Base-by-base conservation (phyloP, 2,797 vertebrate genomes). In the Danio tinwini region DNA sequence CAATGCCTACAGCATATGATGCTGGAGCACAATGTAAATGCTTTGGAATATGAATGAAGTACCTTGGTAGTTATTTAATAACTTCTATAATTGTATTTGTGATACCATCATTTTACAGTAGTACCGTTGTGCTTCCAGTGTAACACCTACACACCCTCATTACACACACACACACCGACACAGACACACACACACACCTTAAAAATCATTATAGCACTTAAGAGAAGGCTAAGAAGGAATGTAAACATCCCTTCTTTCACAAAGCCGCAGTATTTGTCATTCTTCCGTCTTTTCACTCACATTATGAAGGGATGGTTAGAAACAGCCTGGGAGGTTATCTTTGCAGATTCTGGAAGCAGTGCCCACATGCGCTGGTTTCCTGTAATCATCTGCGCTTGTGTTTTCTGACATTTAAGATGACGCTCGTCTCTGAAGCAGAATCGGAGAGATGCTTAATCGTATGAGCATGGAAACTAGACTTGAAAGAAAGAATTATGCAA, bases 201-300 rank as follows among this genome's bases (percentile, higher is more conserved):
- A 19, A 75, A 75, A 81, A 72, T 80, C 74, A 82, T 84, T 83
- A 82, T 80, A 80, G 76, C 80, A 74, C 76, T 80, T 76, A 80
- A 79, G 62, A 76, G 29, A 40, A 64, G 50, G 13, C 49, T 69
- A 21, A 74, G 69, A 56, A 75, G 19, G 50, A 82, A 82, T 78
- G 53, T 78, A 86, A 86, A 81, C 80, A 86, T 71, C 47, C 65
- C 19, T 29, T 45, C 58, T 70, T 74, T 76, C 64, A 70, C 13
- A 82, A 74, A 49, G 50, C 37, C 50, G 29, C 47, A 71, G 70
- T 58, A 70, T 78, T 80, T 80, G 67, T 72, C 40, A 72, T 61
- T 70, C 21, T 68, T 78, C 47, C 8, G 12, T 47, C 69, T 81
- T 64, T 85, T 74, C 44, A 55, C 19, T 73, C n/a, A 14, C 2